Percentiles rank a stretch among this genome's conserved stretches.
Conservation (phyloP, 2,888 invertebrate genomes). For the Morpho achilles region DNA sequence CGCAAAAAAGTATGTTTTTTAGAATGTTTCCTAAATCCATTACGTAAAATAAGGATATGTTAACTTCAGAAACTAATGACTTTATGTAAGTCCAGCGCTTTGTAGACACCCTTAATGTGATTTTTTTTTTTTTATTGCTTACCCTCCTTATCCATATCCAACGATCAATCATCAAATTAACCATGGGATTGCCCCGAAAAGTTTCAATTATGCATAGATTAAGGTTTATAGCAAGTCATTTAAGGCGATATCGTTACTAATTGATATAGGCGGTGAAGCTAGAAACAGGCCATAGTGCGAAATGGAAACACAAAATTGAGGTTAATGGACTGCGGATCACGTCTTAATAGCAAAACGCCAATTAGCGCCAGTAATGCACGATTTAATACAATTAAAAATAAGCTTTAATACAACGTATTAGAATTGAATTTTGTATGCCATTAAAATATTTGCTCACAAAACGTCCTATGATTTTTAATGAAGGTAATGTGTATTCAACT, state of each 20-base stretch:
- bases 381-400: conserved; percentile 16
- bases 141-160: too few relatives aligned
- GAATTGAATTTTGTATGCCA: neutral
- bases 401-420: neutral
- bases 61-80: too few relatives aligned
- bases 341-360: conserved; percentile 43
- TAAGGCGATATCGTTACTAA: conserved; percentile 2
- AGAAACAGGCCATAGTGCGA: conserved; percentile 21
- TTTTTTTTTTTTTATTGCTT: too few relatives aligned
- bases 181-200: too few relatives aligned
- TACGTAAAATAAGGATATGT: too few relatives aligned
- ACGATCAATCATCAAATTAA: too few relatives aligned
- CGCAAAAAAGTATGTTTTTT: neutral
- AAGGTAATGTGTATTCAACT: neutral
- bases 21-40: too few relatives aligned
- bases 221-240: neutral
- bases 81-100: too few relatives aligned
- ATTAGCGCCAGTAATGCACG: conserved; percentile 36
- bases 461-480: conserved; percentile 5
- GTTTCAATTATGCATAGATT: too few relatives aligned
- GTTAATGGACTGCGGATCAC: conserved; percentile 42
- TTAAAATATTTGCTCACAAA: neutral
- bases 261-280: conserved; percentile 1
- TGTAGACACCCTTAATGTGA: too few relatives aligned
- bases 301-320: conserved; percentile 38